Evolutionary conservation across 1,140 invertebrate genomes (phyloP).

Genomic region (Hypsibius dujardini): DNA sequence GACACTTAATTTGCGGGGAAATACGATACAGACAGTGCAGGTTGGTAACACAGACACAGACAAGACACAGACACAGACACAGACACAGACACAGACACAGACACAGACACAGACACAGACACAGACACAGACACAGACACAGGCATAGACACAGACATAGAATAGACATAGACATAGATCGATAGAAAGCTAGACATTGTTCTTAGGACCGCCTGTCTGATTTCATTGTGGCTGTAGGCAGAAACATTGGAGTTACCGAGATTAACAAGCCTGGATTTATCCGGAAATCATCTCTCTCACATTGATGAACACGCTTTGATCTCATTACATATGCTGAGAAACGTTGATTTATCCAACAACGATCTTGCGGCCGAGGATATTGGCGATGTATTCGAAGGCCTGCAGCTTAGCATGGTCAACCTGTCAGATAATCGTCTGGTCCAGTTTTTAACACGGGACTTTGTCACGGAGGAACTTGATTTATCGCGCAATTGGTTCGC

Average conservation of each 20-base stretch:
- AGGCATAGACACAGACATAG: too few relatives aligned
- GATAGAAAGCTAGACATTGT: too few relatives aligned
- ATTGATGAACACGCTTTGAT: neutral
- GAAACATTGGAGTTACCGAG: neutral
- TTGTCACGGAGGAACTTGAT: neutral
- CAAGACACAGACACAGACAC: too few relatives aligned
- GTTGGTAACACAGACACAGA: neutral
- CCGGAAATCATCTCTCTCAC: neutral
- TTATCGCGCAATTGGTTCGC: neutral
- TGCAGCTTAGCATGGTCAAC: neutral
- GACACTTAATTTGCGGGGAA: slow-evolving; percentile 3
- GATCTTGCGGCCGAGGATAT: neutral
- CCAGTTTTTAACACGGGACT: neutral
- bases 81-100: too few relatives aligned
- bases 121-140: too few relatives aligned
- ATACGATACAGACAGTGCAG: neutral
- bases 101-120: too few relatives aligned
- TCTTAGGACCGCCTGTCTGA: too few relatives aligned
- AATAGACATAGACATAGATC: too few relatives aligned
- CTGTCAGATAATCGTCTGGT: neutral
- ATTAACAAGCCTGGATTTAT: neutral
- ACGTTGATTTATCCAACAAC: neutral
- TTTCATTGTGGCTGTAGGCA: too few relatives aligned
- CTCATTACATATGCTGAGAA: neutral
- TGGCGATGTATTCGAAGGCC: neutral